Evolutionary conservation across 2,113 vertebrate genomes (phyloP).

Genomic region (Melospiza melodia): DNA sequence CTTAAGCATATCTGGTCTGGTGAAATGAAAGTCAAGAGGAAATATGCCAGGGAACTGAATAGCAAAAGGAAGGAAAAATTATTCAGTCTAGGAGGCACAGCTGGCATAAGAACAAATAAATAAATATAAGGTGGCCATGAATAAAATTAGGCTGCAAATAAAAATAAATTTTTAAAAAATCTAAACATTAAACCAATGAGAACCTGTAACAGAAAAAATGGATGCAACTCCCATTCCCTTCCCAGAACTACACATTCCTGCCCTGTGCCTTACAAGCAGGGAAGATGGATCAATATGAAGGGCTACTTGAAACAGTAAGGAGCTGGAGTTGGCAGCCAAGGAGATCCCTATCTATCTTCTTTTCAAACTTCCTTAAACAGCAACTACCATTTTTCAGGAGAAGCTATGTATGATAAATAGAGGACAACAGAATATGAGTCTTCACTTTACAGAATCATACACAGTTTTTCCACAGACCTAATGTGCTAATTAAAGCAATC

Average conservation of each 20-base stretch:
- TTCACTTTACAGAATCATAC: background rate
- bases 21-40: slow-evolving; percentile 13
- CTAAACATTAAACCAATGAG: background rate
- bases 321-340: background rate
- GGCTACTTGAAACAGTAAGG: background rate
- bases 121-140: background rate
- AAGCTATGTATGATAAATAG: background rate
- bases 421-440: background rate
- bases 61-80: background rate
- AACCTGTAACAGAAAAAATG: background rate
- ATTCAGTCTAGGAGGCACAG: background rate
- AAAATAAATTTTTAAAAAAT: background rate
- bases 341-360: background rate
- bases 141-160: background rate
- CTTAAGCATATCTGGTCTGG: background rate
- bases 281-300: background rate
- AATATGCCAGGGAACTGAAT: background rate
- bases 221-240: background rate
- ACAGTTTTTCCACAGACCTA: background rate
- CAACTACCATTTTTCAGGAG: background rate
- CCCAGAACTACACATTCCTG: background rate
- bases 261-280: background rate
- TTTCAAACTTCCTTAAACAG: background rate
- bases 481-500: background rate
- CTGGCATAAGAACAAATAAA: slow-evolving; percentile 1